Percentiles rank a stretch among this genome's conserved stretches.
These are phyloP conservation scores for Caenorhabditis doughertyi DNA, from an alignment of 2,888 invertebrate species.

Conservation along the genomic window DNA sequence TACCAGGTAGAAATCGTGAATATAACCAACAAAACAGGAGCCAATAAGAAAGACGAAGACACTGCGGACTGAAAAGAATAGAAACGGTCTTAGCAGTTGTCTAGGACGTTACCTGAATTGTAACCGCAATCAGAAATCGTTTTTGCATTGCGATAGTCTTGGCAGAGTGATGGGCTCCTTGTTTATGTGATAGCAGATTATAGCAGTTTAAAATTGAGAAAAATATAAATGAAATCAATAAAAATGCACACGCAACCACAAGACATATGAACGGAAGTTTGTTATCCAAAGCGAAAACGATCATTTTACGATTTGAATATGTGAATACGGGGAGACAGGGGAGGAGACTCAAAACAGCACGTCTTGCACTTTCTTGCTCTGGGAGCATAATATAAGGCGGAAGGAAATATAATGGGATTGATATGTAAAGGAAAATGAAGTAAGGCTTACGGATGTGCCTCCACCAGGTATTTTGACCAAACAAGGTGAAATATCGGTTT, in stretches of 20 bases:
- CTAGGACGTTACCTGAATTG: neutral
- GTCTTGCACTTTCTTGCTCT: neutral
- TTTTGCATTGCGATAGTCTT: neutral
- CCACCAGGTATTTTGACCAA: too few species aligned
- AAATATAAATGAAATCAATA: neutral
- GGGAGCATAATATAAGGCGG: too few species aligned
- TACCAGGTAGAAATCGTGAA: too few species aligned
- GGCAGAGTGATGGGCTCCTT: neutral
- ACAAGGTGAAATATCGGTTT: too few species aligned
- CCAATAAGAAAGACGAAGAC: too few species aligned
- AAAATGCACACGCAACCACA: neutral
- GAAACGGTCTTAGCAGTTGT: neutral
- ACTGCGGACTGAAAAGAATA: too few species aligned
- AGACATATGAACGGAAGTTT: slow-evolving; percentile 1
- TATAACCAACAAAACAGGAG: too few species aligned
- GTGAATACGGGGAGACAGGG: neutral
- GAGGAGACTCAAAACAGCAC: neutral
- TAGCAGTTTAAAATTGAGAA: neutral
- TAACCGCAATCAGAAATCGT: neutral
- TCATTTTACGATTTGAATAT: neutral
- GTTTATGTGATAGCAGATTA: neutral
- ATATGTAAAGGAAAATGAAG: too few species aligned
- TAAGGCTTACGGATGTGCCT: too few species aligned
- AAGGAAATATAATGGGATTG: too few species aligned
- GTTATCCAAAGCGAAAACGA: neutral